phyloP scores from a whole-genome alignment of 2,888 invertebrate species.

The Andrena bucephala region DNA sequence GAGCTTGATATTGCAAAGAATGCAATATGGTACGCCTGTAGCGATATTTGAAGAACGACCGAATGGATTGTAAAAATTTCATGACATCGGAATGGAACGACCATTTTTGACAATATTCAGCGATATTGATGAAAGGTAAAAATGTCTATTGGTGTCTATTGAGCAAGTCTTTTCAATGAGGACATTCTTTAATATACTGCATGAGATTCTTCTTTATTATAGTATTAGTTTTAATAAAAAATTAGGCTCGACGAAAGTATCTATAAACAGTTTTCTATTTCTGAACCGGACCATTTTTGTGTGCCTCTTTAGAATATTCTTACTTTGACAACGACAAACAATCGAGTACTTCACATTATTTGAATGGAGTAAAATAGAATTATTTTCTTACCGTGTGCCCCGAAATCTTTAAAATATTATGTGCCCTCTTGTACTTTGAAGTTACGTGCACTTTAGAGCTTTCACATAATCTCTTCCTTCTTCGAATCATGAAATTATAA shows the following conservation, averaged over 20 bases:
- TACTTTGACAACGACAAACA: too few relatives aligned
- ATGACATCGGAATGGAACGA: background rate
- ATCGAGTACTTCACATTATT: too few relatives aligned
- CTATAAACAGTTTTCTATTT: too few relatives aligned
- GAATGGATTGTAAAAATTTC: conserved; percentile 26
- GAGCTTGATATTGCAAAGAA: conserved; percentile 1
- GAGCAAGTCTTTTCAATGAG: background rate
- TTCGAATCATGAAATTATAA: background rate
- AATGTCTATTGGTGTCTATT: background rate
- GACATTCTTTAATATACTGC: background rate
- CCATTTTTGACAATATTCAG: conserved; percentile 1
- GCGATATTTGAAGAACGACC: conserved; percentile 13
- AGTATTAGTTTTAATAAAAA: too few relatives aligned
- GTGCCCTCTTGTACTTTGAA: too few relatives aligned
- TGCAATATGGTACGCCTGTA: conserved; percentile 13
- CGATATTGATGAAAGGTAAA: background rate
- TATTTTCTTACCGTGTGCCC: too few relatives aligned
- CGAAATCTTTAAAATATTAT: background rate
- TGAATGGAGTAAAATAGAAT: too few relatives aligned
- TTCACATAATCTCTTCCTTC: background rate
- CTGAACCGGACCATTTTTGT: too few relatives aligned
- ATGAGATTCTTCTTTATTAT: background rate
- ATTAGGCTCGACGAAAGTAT: too few relatives aligned
- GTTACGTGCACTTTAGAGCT: background rate
- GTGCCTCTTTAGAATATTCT: too few relatives aligned